A percentile compares a stretch with the other conserved stretches of the same genome.
Conservation (phyloP, 2,797 vertebrate species). For the Helarctos malayanus region DNA sequence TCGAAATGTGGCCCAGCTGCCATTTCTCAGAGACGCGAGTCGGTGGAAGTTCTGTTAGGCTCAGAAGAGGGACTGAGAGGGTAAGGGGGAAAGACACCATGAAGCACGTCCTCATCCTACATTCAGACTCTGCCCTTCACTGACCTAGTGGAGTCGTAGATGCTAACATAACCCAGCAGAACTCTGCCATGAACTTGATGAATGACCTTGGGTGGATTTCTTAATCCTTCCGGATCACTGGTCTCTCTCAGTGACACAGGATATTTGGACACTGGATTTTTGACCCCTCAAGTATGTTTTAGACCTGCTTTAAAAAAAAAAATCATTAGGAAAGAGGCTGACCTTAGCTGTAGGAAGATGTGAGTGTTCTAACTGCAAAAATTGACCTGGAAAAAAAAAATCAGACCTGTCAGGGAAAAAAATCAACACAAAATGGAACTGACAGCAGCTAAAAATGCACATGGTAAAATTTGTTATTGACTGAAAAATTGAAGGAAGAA, state of each 20-base stretch:
- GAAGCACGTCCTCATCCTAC: neutral
- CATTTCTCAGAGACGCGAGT: neutral
- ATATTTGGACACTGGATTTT: neutral
- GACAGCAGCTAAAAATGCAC: constrained; percentile 60
- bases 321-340: neutral
- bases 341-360: neutral
- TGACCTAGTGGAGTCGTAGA: neutral
- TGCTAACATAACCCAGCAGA: neutral
- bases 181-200: neutral
- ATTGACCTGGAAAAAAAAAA: constrained; percentile 62
- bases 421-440: constrained; percentile 54
- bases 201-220: neutral
- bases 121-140: neutral
- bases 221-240: neutral
- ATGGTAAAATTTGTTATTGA: constrained; percentile 67
- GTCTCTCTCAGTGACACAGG: neutral
- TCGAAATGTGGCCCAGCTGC: neutral
- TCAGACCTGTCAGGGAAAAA: constrained; percentile 38
- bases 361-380: constrained; percentile 53
- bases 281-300: neutral
- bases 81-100: neutral
- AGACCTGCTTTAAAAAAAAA: neutral
- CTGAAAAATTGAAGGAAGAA: constrained; percentile 60
- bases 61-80: neutral
- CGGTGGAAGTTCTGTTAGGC: neutral